These are phyloP conservation scores for Cyprinodon variegatus DNA, from an alignment of 2,113 vertebrate genomes.

Conservation along the genomic window DNA sequence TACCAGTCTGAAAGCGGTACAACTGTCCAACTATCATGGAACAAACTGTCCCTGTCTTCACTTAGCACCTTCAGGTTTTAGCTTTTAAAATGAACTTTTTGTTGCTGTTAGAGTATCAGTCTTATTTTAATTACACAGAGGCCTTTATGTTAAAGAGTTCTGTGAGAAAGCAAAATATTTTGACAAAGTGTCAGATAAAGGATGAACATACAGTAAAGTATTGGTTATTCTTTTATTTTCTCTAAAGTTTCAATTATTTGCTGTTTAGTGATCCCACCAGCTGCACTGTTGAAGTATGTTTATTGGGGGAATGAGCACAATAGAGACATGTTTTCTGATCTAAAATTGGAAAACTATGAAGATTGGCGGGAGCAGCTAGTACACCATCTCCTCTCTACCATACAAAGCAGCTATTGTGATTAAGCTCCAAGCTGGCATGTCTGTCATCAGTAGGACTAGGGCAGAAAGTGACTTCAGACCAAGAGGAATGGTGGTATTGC, in stretches of 20 bases:
- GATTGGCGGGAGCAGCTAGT: slow-evolving; percentile 10
- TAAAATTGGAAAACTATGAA: slow-evolving; percentile 40
- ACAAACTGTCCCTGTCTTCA: not conserved
- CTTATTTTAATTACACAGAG: not conserved
- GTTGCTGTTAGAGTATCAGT: not conserved
- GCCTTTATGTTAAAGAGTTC: not conserved
- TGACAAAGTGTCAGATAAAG: not conserved
- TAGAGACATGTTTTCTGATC: slow-evolving; percentile 20
- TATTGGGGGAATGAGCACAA: not conserved
- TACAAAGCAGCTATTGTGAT: slow-evolving; percentile 55
- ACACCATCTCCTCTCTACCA: not conserved
- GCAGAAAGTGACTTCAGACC: slow-evolving; percentile 65
- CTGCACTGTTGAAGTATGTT: not conserved
- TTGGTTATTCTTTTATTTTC: not conserved
- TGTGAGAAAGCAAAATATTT: not conserved
- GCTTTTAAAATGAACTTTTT: not conserved
- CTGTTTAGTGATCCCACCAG: not conserved
- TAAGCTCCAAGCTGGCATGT: slow-evolving; percentile 41
- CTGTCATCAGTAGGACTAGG: slow-evolving; percentile 58
- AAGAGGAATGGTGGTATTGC: slow-evolving; percentile 66
- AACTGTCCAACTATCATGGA: not conserved
- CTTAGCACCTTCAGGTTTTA: not conserved
- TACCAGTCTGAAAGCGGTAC: not conserved
- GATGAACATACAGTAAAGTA: not conserved
- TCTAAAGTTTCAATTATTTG: not conserved